Percentiles rank a stretch among this genome's conserved stretches.
These are phyloP conservation scores for Cheilosia impressa DNA, from an alignment of 2,888 invertebrate species.

Conservation along the genomic window DNA sequence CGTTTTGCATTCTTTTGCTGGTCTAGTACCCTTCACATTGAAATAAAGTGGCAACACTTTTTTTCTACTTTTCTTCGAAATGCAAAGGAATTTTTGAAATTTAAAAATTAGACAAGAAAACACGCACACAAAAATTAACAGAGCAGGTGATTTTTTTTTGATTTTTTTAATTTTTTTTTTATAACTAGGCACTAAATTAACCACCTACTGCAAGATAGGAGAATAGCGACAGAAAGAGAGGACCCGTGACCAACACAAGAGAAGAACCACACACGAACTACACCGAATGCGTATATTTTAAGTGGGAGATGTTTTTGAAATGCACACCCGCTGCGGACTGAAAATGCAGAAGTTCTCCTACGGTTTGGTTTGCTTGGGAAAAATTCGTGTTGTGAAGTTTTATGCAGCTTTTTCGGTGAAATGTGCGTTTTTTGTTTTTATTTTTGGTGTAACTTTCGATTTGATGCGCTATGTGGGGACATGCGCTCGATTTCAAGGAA, in stretches of 20 bases:
- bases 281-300: conserved; percentile 55
- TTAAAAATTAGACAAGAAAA: conserved; percentile 4
- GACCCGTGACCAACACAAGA: conserved; percentile 52
- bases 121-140: conserved; percentile 15
- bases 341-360: conserved; percentile 79
- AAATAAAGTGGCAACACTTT: conserved; percentile 65
- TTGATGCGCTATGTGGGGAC: conserved; percentile 65
- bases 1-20: conserved; percentile 41
- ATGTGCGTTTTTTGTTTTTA: conserved; percentile 47
- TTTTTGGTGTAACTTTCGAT: conserved; percentile 50
- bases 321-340: conserved; percentile 83
- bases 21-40: conserved; percentile 58
- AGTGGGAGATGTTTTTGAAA: conserved; percentile 80
- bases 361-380: conserved; percentile 46
- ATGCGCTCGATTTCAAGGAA: conserved; percentile 51
- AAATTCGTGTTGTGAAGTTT: conserved; percentile 43
- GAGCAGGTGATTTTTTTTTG: conserved; percentile 16
- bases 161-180: conserved; percentile 26
- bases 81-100: conserved; percentile 34
- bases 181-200: conserved; percentile 43
- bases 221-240: conserved; percentile 46
- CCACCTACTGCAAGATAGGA: conserved; percentile 38
- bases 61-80: conserved; percentile 39
- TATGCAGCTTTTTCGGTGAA: conserved; percentile 70
- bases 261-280: conserved; percentile 67